Base-by-base conservation (phyloP, 2,113 vertebrate species). In the Lepus timidus region DNA sequence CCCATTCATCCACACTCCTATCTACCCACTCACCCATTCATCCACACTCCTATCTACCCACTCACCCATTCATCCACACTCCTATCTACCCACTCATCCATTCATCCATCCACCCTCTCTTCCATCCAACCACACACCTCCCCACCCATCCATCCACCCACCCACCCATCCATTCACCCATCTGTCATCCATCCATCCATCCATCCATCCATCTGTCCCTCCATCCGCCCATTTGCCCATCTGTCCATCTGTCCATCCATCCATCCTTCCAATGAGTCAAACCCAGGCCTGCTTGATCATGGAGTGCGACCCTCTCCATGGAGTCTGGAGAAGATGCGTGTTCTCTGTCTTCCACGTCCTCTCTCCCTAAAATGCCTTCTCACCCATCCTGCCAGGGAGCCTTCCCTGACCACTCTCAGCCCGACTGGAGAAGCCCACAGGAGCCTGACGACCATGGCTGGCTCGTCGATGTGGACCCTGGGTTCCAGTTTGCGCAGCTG, bases 1-100 rank as follows among this genome's bases (percentile, higher is more conserved):
- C 31, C 25, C 1, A 17, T 23, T 2, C 31, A 2, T 17, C 25
- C 2, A 0, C 33, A 11, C 9, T 13, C 23, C 27, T 4, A 25
- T 16, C 27, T 4, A n/a, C 31, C 4, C 4, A 17, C 10, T 1
- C 3, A 4, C 31, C 17, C 19, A 33, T n/a, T 27, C 7, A n/a
- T 22, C 6, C 7, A 4, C 14, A 49, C 36, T 33, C 33, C 33
- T 33, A 33, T 16, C 27, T 4, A n/a, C 31, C 4, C 4, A 17
- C 10, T 1, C 3, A 4, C 31, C 17, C 19, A 33, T n/a, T 27
- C 7, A 33, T 33, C 33, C 33, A 33, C 33, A 33, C 33, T 33
- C 33, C 33, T 33, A 33, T 33, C 39, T 5, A 39, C 39, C 39
- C 39, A 39, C 33, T 33, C 33, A 33, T 33, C 33, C 33, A 33